Conservation (phyloP, 2,113 vertebrate species). For the Mormyrus iriodes region DNA sequence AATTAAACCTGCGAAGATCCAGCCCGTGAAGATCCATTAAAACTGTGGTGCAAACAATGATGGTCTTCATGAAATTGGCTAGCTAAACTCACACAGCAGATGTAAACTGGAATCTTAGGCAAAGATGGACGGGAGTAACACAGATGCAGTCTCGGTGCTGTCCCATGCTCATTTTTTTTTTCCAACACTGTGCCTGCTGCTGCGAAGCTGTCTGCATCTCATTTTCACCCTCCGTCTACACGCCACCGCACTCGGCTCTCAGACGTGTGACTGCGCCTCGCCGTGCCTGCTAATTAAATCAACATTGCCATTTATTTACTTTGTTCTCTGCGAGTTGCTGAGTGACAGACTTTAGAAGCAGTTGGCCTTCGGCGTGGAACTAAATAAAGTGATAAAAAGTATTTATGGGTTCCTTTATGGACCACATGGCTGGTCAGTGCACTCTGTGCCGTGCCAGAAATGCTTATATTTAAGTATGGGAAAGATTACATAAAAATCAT, state of each 20-base stretch:
- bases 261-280: conserved; percentile 43
- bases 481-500: conserved; percentile 42
- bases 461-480: conserved; percentile 42
- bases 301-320: conserved; percentile 46
- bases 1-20: not conserved
- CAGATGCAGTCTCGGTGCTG: not conserved
- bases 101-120: not conserved
- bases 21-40: not conserved
- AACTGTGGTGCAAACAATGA: not conserved
- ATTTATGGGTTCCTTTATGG: conserved; percentile 63
- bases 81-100: not conserved
- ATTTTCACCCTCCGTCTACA: conserved; percentile 60
- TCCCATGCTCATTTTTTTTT: conserved; percentile 10
- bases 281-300: conserved; percentile 55
- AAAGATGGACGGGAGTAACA: not conserved
- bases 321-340: conserved; percentile 34
- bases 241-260: conserved; percentile 39
- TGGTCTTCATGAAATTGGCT: not conserved
- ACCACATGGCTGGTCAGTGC: conserved; percentile 52
- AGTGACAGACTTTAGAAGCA: conserved; percentile 52
- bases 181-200: conserved; percentile 29
- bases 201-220: conserved; percentile 62
- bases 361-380: conserved; percentile 60
- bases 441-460: conserved; percentile 51
- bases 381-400: conserved; percentile 62